Evolutionary conservation across 2,113 vertebrate genomes (phyloP), one percentile per base, ranked within the genome.

Genomic region (Macquaria australasica): DNA sequence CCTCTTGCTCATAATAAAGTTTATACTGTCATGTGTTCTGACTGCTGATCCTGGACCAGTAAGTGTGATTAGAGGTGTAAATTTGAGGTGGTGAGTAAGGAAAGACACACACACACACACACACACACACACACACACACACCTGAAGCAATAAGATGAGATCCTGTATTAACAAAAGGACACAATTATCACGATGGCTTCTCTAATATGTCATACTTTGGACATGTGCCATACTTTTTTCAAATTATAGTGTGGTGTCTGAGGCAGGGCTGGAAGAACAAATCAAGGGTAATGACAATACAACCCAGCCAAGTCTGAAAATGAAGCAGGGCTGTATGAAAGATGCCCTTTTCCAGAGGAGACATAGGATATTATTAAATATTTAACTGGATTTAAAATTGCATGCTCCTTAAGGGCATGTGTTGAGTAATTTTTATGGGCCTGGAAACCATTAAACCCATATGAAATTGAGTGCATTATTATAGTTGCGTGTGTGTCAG

Each of bases 241-340:
- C 1, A 62, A 80, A 89, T 77, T 18, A 82, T 60, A 78, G 58
- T 56, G n/a, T 43, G 43, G 34, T 67, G 72, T 86, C 67, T 88
- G 50, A 74, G 77, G 67, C 53, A 74, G 63, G 18, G 51, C 70
- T 69, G 66, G 76, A 77, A 71, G 91, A 90, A 72, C 81, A 85
- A 90, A 87, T 82, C 80, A 87, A 90, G 83, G 88, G 74, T 88
- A 90, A 82, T 83, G 84, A 82, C 81, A 77, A 88, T 50, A 73
- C 43, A 81, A 23, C 55, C 18, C 2, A 10, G 75, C 89, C 84
- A 79, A 83, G 70, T 79, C 74, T 85, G 77, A 55, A 71, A 74
- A 82, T 81, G 63, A 84, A 87, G 71, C 64, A 84, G 21, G 48
- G 70, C 80, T 41, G 12, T 55, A 73, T 81, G 37, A 87, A 72